Base-by-base conservation (phyloP, 2,888 invertebrate species). In the Acrobasis repandana region DNA sequence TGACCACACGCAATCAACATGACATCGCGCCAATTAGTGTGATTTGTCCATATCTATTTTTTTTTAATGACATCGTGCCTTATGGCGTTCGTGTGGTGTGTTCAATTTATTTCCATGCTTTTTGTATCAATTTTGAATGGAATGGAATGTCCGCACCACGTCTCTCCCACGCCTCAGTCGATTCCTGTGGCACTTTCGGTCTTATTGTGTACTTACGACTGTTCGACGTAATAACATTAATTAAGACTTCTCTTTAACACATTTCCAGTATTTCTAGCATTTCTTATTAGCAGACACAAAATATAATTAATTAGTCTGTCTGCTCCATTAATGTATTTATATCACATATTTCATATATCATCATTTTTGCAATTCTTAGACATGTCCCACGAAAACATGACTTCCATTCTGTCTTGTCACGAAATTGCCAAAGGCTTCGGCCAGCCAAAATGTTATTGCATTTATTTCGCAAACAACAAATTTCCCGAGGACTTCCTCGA, bases 401-500 rank as follows among this genome's bases (percentile, higher is more conserved):
- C 15, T 15, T 52, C 34, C n/a, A 52, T 36, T 18, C 34, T 16
- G 16, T 15, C 15, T 14, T 16, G 43, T 20, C 18, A 48, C n/a
- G 28, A 43, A 10, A 46, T 28, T 28, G 56, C 46, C 56, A 10
- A 56, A 56, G 56, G 18, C 10, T 16, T 36, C 43, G 20, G 43
- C 46, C 9, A 56, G 15, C 46, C 46, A 43, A 46, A 43, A 56
- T 46, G 20, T 46, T 18, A 46, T 56, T 28, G 46, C 18, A 56
- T 56, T 43, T 56, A 56, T 46, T 28, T 46, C 15, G 9, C 14
- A 46, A 52, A 56, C 28, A 16, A 56, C 56, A n/a, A 43, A 52
- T 52, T 56, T 62, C 28, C 20, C 59, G 20, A 34, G 43, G 46
- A 28, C 6, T 28, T 8, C 46, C 18, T 46, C 49, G 59, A 51